phyloP scores from a whole-genome alignment of 2,888 invertebrate genomes.

The Nemurella pictetii region DNA sequence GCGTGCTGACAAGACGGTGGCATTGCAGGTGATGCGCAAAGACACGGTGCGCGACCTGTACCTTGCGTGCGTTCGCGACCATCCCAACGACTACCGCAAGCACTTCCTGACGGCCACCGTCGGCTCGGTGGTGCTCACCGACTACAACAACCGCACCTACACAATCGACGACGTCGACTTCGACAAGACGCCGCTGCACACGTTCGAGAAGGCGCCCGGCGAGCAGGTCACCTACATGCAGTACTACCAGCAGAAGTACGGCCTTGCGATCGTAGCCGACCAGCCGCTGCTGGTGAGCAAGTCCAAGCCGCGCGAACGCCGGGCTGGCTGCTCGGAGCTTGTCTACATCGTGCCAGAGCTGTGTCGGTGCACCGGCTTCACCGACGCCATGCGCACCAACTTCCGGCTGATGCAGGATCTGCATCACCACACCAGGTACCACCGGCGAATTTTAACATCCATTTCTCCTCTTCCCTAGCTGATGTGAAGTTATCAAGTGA shows the following conservation, averaged over 20 bases:
- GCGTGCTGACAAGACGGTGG: no score
- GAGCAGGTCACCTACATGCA: conserved; percentile 47
- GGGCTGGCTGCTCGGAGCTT: conserved; percentile 46
- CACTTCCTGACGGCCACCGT: conserved; percentile 31
- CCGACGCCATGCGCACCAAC: conserved; percentile 47
- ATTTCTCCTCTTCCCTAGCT: no score
- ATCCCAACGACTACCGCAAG: conserved; percentile 4
- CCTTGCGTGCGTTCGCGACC: neutral
- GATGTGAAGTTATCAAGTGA: no score
- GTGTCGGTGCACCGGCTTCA: conserved; percentile 52
- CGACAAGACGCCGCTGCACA: conserved; percentile 19
- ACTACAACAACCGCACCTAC: conserved; percentile 37
- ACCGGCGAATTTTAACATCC: no score
- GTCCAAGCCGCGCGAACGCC: conserved; percentile 50
- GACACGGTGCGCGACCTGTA: conserved; percentile 47
- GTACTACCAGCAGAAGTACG: conserved; percentile 49
- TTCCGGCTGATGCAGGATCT: conserved; percentile 53
- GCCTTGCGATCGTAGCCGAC: conserved; percentile 25
- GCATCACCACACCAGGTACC: conserved; percentile 48
- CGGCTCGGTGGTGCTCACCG: conserved; percentile 34
- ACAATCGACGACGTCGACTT: conserved; percentile 37
- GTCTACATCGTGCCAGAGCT: conserved; percentile 53
- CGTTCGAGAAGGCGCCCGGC: conserved; percentile 39
- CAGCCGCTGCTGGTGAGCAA: conserved; percentile 53
- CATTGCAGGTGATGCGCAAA: conserved; percentile 48